These are phyloP conservation scores for Eristalis pertinax DNA, from an alignment of 2,888 invertebrate genomes.

Conservation along the genomic window DNA sequence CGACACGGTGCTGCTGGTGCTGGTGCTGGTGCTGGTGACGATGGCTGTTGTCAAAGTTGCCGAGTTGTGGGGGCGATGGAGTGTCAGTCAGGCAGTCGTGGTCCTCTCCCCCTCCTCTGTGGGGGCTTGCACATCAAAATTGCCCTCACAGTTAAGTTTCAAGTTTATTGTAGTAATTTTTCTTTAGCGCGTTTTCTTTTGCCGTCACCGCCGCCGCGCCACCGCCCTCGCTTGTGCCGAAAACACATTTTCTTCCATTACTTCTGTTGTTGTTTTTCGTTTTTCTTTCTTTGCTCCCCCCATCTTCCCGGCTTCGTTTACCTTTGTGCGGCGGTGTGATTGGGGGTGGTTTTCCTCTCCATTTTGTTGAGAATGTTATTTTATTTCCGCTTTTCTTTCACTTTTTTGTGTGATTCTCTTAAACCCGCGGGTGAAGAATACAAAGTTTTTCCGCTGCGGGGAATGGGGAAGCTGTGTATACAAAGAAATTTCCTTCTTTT, in stretches of 20 bases:
- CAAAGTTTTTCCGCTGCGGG: conserved; percentile 5
- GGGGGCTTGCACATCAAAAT: conserved; percentile 27
- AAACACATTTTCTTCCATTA: conserved; percentile 50
- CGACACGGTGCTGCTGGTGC: too few relatives aligned
- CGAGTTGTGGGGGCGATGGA: background rate
- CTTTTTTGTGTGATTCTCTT: background rate
- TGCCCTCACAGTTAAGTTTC: conserved; percentile 65
- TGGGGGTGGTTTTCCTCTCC: conserved; percentile 12
- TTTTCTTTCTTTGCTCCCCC: background rate
- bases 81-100: background rate
- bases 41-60: background rate
- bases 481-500: background rate
- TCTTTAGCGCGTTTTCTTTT: conserved; percentile 4
- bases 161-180: conserved; percentile 66
- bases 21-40: background rate
- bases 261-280: background rate
- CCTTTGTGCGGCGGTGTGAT: conserved; percentile 25
- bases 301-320: conserved; percentile 25
- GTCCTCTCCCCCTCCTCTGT: background rate
- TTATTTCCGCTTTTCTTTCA: conserved; percentile 41
- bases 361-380: conserved; percentile 51
- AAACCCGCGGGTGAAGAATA: conserved; percentile 13
- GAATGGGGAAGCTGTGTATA: background rate
- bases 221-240: conserved; percentile 8
- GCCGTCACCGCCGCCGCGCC: background rate